phyloP scores from a whole-genome alignment of 2,888 invertebrate genomes.

The Limnephilus rhombicus region DNA sequence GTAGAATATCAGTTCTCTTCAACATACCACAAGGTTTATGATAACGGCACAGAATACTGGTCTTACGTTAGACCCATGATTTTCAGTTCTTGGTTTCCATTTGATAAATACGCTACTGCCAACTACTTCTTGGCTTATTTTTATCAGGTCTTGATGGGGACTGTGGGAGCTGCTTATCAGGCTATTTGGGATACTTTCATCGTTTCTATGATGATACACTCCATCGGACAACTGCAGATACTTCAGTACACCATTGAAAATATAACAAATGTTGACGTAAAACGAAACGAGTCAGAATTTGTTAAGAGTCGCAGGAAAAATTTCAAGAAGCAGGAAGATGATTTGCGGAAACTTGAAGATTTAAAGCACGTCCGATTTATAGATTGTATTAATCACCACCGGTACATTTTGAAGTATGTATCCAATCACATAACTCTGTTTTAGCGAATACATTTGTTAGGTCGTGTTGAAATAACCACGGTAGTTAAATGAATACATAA shows the following conservation, averaged over 20 bases:
- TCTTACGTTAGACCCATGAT: constrained; percentile 62
- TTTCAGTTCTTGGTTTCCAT: constrained; percentile 65
- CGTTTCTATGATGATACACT: constrained; percentile 73
- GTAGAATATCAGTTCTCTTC: constrained; percentile 61
- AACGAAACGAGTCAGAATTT: background rate
- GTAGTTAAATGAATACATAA: too few relatives aligned
- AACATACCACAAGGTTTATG: constrained; percentile 51
- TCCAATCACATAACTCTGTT: background rate
- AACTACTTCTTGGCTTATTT: constrained; percentile 65
- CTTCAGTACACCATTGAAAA: constrained; percentile 67
- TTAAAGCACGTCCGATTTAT: constrained; percentile 47
- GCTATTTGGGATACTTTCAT: constrained; percentile 74
- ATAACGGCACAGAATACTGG: constrained; percentile 61
- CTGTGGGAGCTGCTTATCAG: constrained; percentile 74
- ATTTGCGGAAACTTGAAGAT: constrained; percentile 7
- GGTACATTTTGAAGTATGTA: constrained; percentile 60
- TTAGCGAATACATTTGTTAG: background rate
- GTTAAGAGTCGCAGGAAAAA: background rate
- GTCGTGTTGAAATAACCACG: background rate
- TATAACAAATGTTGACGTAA: constrained; percentile 13
- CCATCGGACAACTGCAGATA: constrained; percentile 72
- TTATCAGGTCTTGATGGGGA: constrained; percentile 70
- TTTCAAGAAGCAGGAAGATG: background rate
- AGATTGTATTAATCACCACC: constrained; percentile 61
- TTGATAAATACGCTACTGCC: constrained; percentile 60